Evolutionary conservation across 1,140 invertebrate species (phyloP), one percentile per base, ranked within the genome.

Genomic region (Aporrectodea caliginosa): DNA sequence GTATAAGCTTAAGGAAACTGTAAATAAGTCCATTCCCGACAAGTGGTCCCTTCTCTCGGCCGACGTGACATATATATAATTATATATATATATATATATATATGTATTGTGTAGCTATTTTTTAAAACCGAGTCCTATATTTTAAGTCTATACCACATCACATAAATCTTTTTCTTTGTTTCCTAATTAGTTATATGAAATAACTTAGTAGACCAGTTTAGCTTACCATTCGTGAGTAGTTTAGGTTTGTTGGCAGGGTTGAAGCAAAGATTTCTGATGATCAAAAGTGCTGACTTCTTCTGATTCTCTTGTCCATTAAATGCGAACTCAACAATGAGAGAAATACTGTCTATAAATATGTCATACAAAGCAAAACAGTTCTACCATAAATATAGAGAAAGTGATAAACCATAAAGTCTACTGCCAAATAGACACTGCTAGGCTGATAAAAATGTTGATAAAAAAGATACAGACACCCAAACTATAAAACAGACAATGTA

Each of bases 181-280:
- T n/a, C n/a, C n/a, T n/a, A n/a, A n/a, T n/a, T n/a, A 22, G 43
- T 58, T 22, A 58, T 58, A 58, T 58, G 22, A 58, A 12, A 58
- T 58, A 22, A 58, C 22, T 12, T 22, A 6, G 22, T 58, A 58
- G 22, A 58, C 22, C 6, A 58, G 22, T 73, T 73, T 16, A 73
- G 71, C 33, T 74, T 83, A 88, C 87, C 85, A 83, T 85, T 85
- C 12, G 87, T 83, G 1, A 88, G 79, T 2, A 88, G 80, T 80
- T 87, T 87, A 1, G 86, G 84, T 81, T 88, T 87, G 80, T 87
- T 87, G 70, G 84, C 77, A n/a, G 84, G 77, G 77, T 88, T 86
- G 80, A 85, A 88, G 76, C 85, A 85, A 16, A 88, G 81, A 79
- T 88, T 88, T 77, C 87, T 83, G 6, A 88, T 78, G 31, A 86